A percentile compares a stretch with the other conserved stretches of the same genome.
These are phyloP conservation scores for Tokudaia tokunoshimensis DNA, from an alignment of 2,797 vertebrate species.

Conservation along the genomic window DNA sequence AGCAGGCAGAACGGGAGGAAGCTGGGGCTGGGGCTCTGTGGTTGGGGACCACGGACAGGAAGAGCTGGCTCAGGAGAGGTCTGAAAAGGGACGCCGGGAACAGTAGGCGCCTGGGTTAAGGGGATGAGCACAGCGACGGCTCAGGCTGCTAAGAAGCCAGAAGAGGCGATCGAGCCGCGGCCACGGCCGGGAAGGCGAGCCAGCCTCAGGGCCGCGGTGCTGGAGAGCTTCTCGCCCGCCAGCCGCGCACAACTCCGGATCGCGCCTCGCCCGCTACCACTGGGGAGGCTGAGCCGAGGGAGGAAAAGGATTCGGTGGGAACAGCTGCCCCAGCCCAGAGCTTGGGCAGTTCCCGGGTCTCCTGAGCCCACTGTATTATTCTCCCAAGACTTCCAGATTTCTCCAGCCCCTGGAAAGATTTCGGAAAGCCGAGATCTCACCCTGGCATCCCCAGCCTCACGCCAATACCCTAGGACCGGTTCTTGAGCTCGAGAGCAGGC, in stretches of 20 bases:
- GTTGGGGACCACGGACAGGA: neutral
- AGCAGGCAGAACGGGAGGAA: neutral
- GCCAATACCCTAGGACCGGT: neutral
- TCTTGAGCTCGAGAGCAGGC: neutral
- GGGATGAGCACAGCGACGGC: neutral
- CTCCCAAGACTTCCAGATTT: neutral
- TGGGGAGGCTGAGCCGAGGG: slow-evolving; percentile 15
- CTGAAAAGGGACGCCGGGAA: neutral
- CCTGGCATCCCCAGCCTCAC: slow-evolving; percentile 21
- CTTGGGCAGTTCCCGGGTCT: neutral
- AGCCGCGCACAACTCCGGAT: slow-evolving; percentile 59
- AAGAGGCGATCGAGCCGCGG: slow-evolving; percentile 1
- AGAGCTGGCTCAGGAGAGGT: slow-evolving; percentile 16
- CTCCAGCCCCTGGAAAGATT: slow-evolving; percentile 5
- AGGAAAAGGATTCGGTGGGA: neutral
- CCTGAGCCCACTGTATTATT: neutral
- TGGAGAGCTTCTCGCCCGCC: neutral
- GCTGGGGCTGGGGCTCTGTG: slow-evolving; percentile 47
- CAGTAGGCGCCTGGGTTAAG: neutral
- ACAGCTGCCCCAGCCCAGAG: neutral
- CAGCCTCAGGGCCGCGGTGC: neutral
- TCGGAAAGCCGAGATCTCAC: slow-evolving; percentile 13
- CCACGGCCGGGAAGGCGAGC: neutral
- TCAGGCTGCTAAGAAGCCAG: neutral
- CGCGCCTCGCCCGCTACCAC: slow-evolving; percentile 34